Evolutionary conservation across 1,140 invertebrate genomes (phyloP).

Genomic region (Drosophila gunungcola): DNA sequence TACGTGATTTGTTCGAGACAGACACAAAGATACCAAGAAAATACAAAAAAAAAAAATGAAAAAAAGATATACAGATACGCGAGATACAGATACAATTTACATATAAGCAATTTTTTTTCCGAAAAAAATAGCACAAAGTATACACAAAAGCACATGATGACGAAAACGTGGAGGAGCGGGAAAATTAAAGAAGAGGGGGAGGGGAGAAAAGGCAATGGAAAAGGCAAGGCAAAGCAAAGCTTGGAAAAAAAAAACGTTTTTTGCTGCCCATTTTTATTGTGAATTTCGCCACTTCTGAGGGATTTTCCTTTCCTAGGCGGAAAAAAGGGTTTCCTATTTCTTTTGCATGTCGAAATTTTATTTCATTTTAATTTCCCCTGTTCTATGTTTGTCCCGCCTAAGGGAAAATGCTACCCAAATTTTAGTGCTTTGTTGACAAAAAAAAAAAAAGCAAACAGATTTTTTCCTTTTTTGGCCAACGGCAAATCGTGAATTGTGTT

Average conservation of each 20-base stretch:
- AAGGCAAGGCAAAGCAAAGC: conserved; percentile 60
- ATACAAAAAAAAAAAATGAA: not conserved
- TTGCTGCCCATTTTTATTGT: conserved; percentile 16
- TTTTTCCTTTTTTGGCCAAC: not conserved
- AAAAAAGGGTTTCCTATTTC: conserved; percentile 21
- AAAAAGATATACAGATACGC: conserved; percentile 24
- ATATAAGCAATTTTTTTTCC: conserved; percentile 43
- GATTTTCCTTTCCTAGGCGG: not conserved
- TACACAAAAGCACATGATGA: conserved; percentile 28
- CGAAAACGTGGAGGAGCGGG: conserved; percentile 19
- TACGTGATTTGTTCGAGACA: conserved; percentile 63
- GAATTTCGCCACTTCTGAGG: conserved; percentile 6
- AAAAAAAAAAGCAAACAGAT: not conserved
- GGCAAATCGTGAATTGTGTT: not conserved
- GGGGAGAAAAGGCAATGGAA: conserved; percentile 20
- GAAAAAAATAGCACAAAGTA: conserved; percentile 28
- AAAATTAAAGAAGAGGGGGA: conserved; percentile 19
- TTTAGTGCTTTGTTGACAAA: not conserved
- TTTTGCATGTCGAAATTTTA: not conserved
- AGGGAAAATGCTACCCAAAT: not conserved
- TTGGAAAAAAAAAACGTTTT: conserved; percentile 41
- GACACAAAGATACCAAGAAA: conserved; percentile 23
- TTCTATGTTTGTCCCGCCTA: not conserved
- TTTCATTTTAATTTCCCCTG: conserved; percentile 7
- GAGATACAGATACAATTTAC: conserved; percentile 43